These are phyloP conservation scores for Pygathrix nemaeus DNA, from an alignment of 2,113 vertebrate species.

Conservation along the genomic window DNA sequence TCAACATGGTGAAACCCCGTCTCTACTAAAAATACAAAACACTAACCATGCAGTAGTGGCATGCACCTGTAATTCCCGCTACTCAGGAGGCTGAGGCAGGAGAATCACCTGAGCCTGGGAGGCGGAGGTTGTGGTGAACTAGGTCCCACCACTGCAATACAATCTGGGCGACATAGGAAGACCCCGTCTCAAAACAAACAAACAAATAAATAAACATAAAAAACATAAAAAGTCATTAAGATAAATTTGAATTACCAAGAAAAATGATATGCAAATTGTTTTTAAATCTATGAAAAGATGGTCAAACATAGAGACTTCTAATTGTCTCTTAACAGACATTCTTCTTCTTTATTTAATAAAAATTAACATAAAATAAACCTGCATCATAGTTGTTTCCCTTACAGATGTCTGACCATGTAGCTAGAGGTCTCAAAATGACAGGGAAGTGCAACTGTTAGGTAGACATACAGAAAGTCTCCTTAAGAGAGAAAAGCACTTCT, in stretches of 20 bases:
- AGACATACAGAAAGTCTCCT: neutral
- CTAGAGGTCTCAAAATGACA: neutral
- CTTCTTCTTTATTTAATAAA: neutral
- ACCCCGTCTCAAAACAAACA: too few relatives aligned
- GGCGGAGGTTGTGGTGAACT: too few relatives aligned
- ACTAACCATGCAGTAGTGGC: too few relatives aligned
- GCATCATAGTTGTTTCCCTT: neutral
- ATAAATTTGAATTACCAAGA: neutral
- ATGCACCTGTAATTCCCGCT: too few relatives aligned
- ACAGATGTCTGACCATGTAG: neutral
- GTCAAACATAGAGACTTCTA: neutral
- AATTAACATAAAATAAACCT: neutral
- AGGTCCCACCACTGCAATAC: too few relatives aligned
- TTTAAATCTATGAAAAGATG: neutral
- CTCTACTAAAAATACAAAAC: too few relatives aligned
- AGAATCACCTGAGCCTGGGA: too few relatives aligned
- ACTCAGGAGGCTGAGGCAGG: too few relatives aligned
- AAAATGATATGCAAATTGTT: neutral
- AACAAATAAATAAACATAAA: neutral
- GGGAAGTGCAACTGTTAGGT: neutral
- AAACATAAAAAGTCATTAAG: neutral
- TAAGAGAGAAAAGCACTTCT: neutral
- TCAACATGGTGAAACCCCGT: too few relatives aligned
- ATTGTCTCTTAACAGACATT: neutral
- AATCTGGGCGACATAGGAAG: too few relatives aligned